Evolutionary conservation across 2,113 vertebrate species (phyloP).

Genomic region (Hepsetus odoe): DNA sequence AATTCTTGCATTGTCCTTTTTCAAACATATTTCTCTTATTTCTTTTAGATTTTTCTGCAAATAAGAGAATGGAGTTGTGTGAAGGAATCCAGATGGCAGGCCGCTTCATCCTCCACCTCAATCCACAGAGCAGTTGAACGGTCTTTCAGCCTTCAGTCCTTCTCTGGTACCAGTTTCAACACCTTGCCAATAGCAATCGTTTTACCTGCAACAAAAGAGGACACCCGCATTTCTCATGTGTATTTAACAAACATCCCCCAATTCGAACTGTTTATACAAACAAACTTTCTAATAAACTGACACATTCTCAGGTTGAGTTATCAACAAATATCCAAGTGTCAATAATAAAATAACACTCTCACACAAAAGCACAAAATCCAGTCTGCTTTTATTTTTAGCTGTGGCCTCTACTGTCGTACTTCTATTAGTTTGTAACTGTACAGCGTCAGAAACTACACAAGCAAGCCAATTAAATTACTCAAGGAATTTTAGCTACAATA

Average conservation of each 20-base stretch:
- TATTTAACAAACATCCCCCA: neutral
- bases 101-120: conserved; percentile 85
- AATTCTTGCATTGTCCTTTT: conserved; percentile 60
- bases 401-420: no score
- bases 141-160: conserved; percentile 89
- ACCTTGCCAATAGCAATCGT: conserved; percentile 99
- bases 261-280: neutral
- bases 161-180: conserved; percentile 99
- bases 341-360: no score
- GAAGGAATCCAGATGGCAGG: conserved; percentile 85
- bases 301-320: no score
- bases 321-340: no score
- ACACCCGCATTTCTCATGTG: neutral
- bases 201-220: conserved; percentile 82
- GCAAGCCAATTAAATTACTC: no score
- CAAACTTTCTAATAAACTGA: no score
- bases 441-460: no score
- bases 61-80: conserved; percentile 83
- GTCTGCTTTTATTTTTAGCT: no score
- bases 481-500: no score
- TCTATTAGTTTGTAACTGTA: no score
- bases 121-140: conserved; percentile 84
- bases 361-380: no score
- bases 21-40: conserved; percentile 63
- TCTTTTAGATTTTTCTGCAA: conserved; percentile 54